A percentile compares a stretch with the other conserved stretches of the same genome.
phyloP scores from a whole-genome alignment of 1,140 invertebrate species.

The Saccostrea echinata region DNA sequence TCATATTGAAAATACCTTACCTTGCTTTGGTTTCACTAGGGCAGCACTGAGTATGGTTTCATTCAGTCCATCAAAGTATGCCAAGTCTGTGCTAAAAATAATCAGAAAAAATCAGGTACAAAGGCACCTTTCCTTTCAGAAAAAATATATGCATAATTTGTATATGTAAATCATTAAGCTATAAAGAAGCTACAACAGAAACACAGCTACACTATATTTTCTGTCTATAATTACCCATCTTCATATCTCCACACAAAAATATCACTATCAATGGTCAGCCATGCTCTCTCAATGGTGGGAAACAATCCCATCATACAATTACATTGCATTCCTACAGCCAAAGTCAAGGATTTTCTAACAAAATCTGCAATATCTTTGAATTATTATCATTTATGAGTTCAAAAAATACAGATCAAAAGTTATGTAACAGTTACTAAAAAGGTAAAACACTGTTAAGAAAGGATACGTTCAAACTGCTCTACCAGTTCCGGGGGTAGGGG shows the following conservation, averaged over 20 bases:
- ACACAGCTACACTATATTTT: neutral
- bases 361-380: neutral
- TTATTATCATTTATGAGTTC: no score
- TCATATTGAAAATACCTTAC: slow-evolving; percentile 68
- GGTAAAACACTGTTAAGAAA: slow-evolving; percentile 75
- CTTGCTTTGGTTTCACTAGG: slow-evolving; percentile 90
- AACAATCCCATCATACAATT: slow-evolving; percentile 98
- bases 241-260: slow-evolving; percentile 98
- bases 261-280: slow-evolving; percentile 98
- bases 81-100: slow-evolving; percentile 88
- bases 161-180: neutral
- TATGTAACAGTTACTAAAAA: no score
- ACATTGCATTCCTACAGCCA: slow-evolving; percentile 84
- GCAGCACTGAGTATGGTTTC: slow-evolving; percentile 92
- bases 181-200: neutral
- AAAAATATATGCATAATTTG: neutral
- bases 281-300: slow-evolving; percentile 96
- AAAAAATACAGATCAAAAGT: no score
- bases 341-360: slow-evolving; percentile 45
- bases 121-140: neutral
- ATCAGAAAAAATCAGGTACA: neutral
- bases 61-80: slow-evolving; percentile 94
- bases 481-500: slow-evolving; percentile 94
- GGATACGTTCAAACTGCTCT: slow-evolving; percentile 96
- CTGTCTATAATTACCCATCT: slow-evolving; percentile 84